phyloP scores from a whole-genome alignment of 1,140 invertebrate species.

The Gryllus bimaculatus region DNA sequence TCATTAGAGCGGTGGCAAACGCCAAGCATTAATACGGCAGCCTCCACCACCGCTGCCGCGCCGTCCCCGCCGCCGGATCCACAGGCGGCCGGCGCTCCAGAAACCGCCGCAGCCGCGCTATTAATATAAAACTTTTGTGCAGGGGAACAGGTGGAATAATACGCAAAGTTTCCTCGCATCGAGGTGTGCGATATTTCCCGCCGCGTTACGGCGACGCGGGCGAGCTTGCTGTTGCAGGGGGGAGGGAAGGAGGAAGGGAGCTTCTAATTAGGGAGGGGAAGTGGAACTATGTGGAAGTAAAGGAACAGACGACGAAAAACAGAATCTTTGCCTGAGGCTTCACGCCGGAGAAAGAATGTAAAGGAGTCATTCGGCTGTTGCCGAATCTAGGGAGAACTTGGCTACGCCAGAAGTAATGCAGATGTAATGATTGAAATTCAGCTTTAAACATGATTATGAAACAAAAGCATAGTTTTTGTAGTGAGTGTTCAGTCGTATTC shows the following conservation, averaged over 20 bases:
- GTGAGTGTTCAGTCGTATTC: no score
- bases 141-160: neutral
- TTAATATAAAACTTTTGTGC: slow-evolving; percentile 1
- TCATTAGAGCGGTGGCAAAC: no score
- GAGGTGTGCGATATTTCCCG: neutral
- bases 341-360: neutral
- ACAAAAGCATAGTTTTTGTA: neutral
- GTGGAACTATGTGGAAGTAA: neutral
- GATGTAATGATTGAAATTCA: neutral
- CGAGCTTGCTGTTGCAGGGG: no score
- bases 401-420: neutral
- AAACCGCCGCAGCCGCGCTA: neutral
- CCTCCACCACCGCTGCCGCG: no score
- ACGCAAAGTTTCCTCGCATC: neutral
- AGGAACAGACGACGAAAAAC: neutral
- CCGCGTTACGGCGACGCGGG: neutral
- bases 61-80: neutral
- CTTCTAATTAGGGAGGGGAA: neutral
- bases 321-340: neutral
- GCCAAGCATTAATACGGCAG: no score
- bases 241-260: no score
- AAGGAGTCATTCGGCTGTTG: neutral
- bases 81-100: neutral
- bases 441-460: neutral
- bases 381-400: neutral